Base-by-base conservation (phyloP, 2,888 invertebrate species). In the Troides aeacus region DNA sequence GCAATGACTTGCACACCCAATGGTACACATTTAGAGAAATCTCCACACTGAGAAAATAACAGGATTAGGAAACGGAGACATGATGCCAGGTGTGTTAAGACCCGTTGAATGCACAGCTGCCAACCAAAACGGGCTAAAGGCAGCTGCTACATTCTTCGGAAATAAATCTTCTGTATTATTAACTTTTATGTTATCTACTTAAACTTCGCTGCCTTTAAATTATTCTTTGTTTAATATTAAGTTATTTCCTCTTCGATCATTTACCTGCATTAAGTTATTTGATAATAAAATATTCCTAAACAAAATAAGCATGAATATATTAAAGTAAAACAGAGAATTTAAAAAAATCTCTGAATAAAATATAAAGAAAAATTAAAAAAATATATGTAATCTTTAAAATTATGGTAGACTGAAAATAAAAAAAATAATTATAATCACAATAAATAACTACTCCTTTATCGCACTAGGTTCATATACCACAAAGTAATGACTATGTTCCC, bases 71-170 rank as follows among this genome's bases (percentile, higher is more conserved):
- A 62, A 65, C 62, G 61, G 24, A 30, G 53, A 53, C 36, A 36
- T 24, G 53, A 36, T 46, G 66, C 66, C 70, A 70, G 70, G 70
- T 70, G 70, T 59, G 23, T 39, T 18, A 53, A 18, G 62, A 66
- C 66, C 66, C 66, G 70, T 66, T 59, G 61, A 66, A 57, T 50
- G 63, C n/a, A 53, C 70, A 70, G 70, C 70, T 70, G 70, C 59
- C 59, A 24, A 62, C 61, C 57, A 36, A 60, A 57, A 56, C 42
- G 62, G 36, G 53, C 23, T 23, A 50, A 61, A 36, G 66, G 36
- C 66, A 57, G 66, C 62, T 70, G 70, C 56, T 23, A 70, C 66
- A 70, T 70, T 66, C 69, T 56, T 62, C 42, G n/a, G 36, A 62
- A 62, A 64, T 53, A 42, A 69, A 59, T 50, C 30, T 24, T 42